Evolutionary conservation across 2,888 invertebrate genomes (phyloP), one percentile per base, ranked within the genome.

Genomic region (Cordylochernes scorpioides): DNA sequence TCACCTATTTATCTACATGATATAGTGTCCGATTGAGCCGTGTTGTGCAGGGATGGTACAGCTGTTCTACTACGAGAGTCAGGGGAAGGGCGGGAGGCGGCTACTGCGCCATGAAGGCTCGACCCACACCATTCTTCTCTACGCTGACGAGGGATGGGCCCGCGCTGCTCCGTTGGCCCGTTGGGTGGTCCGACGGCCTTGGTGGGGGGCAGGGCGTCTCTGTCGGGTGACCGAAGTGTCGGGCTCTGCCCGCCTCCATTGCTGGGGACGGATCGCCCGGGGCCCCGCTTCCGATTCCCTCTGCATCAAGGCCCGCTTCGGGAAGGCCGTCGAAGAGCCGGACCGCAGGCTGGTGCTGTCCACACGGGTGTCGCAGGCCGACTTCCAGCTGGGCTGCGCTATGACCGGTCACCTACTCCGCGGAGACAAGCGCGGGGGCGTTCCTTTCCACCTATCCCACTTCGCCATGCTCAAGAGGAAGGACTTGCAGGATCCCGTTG

Each of bases 131-230:
- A 71, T 77, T 43, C 61, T 74, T 43, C 60, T 78, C 46, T 77
- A 73, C 51, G 75, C 77, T 3, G 77, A 77, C 52, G 77, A 78
- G 51, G 74, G 77, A 14, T 77, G 75, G 74, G 77, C 77, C 38
- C 65, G 73, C 42, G 74, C 72, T 44, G 77, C 77, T 19, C 68
- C 73, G 29, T 71, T 72, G 29, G 71, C 73, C 31, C 73, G 77
- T 57, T 77, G 75, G 75, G 70, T 73, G 31, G 62, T 78, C 47
- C 71, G 72, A 52, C 71, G 73, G 26, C 69, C 70, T 48, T 75
- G 75, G 73, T 78, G 77, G 77, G 70, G 72, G 42, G 61, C 68
- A 31, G 70, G 68, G 45, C n/a, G n/a, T n/a, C 63, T 71, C 28
- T 77, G 75, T 57, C 73, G 71, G 57, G 71, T 78, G 42, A 69